Conservation (phyloP, 92 coral and sea anemone species). For the Epizoanthus stellaris region DNA sequence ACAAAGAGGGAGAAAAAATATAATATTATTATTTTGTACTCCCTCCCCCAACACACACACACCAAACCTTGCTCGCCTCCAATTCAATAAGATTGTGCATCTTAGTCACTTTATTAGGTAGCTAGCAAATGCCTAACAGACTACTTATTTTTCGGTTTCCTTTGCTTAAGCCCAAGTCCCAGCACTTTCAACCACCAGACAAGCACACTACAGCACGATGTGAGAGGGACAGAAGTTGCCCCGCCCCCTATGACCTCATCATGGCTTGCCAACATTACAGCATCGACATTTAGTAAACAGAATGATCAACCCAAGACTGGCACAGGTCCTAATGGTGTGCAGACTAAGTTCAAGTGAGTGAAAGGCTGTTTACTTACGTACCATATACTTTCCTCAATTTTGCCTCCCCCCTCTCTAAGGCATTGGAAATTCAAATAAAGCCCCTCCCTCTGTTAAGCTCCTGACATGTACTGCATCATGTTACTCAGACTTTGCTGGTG, state of each 20-base stretch:
- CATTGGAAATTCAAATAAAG: too few relatives aligned
- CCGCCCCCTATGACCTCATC: slow-evolving; percentile 63
- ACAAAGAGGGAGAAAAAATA: too few relatives aligned
- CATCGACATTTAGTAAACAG: slow-evolving; percentile 72
- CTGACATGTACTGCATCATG: background rate
- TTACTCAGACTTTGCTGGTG: background rate
- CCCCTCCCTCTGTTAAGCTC: too few relatives aligned
- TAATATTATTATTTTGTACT: too few relatives aligned
- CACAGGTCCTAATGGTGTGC: slow-evolving; percentile 39
- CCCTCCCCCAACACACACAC: too few relatives aligned
- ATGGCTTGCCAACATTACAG: slow-evolving; percentile 86
- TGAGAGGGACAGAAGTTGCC: slow-evolving; percentile 79
- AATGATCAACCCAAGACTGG: slow-evolving; percentile 38
- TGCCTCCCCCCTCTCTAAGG: background rate
- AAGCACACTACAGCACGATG: slow-evolving; percentile 43
- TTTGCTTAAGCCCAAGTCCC: slow-evolving; percentile 42
- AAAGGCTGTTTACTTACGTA: background rate
- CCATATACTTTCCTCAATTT: background rate
- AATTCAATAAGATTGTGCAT: too few relatives aligned
- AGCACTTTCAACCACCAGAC: slow-evolving; percentile 72
- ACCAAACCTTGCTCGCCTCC: too few relatives aligned
- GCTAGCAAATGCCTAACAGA: too few relatives aligned
- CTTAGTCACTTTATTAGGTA: too few relatives aligned
- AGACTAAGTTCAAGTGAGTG: slow-evolving; percentile 72
- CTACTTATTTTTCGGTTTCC: background rate